A percentile compares a stretch with the other conserved stretches of the same genome.
Conservation (phyloP, 2,797 vertebrate genomes). For the Rhinoraja longicauda region DNA sequence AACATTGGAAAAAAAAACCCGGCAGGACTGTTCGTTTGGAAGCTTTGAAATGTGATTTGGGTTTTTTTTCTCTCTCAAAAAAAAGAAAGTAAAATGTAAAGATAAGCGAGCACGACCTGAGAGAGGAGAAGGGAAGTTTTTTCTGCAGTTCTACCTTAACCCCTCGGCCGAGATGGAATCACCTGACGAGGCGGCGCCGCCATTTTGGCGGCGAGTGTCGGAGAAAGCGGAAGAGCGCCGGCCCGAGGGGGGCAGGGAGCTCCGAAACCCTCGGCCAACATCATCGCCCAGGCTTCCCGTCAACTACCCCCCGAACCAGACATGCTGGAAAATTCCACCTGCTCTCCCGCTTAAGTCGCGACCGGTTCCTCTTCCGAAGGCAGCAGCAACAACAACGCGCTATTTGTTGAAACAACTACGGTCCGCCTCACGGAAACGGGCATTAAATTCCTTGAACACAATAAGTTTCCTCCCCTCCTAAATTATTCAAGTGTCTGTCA, state of each 20-base stretch:
- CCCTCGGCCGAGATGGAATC: background rate
- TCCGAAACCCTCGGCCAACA: background rate
- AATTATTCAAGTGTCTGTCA: background rate
- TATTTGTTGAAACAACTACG: background rate
- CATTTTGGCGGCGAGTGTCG: slow-evolving; percentile 22
- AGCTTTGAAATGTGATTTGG: background rate
- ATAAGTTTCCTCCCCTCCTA: background rate
- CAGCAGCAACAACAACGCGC: no score
- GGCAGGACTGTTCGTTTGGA: background rate
- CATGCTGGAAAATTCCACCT: background rate
- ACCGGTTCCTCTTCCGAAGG: background rate
- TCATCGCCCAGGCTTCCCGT: background rate
- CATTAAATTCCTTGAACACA: background rate
- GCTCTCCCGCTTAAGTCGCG: background rate
- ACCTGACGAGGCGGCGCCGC: slow-evolving; percentile 17
- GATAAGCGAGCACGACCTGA: background rate
- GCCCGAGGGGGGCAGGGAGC: background rate
- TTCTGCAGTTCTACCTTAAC: slow-evolving; percentile 20
- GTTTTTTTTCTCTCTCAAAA: no score
- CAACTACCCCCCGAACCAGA: background rate
- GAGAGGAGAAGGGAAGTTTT: background rate
- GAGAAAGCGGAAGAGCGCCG: slow-evolving; percentile 26
- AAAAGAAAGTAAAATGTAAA: background rate
- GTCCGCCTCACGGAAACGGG: background rate
- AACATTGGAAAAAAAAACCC: background rate